Base-by-base conservation (phyloP, 2,113 vertebrate genomes). In the Brachionichthys hirsutus region DNA sequence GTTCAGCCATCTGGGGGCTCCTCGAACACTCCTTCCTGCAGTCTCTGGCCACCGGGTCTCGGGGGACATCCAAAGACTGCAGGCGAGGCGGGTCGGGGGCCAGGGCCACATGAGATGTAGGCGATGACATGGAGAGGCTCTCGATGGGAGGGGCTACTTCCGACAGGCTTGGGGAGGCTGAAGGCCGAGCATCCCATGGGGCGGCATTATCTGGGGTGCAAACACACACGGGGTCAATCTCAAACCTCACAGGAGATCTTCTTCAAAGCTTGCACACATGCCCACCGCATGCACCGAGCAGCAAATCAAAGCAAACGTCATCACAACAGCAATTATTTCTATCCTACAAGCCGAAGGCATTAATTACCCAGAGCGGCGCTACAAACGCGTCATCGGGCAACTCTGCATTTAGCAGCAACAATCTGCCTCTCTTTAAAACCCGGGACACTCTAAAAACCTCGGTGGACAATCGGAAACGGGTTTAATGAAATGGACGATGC, bases 161-260 rank as follows among this genome's bases (percentile, higher is more conserved):
- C 93, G 93, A 92, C 95, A 96, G 91, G 83, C 93, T 92, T 95
- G 97, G 91, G 94, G 94, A 90, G 95, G 94, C 87, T 94, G 95
- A 89, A 94, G 94, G 90, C 91, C 92, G 91, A 93, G 91, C 70
- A 80, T 95, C 95, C 95, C 96, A 93, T 93, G 94, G 74, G 94
- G 83, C 67, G 92, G 94, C 89, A 87, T 94, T 95, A 94, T 98
- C 97, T 98, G 93, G 78, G 70, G 77, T 61, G 70, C 53, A 77
- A n/a, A 67, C 1, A 49, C 17, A 34, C 54, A 49, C 54, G 64
- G 67, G 64, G 67, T 85, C 46, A 78, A 9, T 19, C 60, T 34
- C 3, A 46, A 45, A 19, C 36, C 16, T 47, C 3, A 50, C 18
- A 13, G 3, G 8, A 30, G 24, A n/a, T n/a, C 19, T 22, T 9